These are phyloP conservation scores for Temnothorax ravouxi DNA, from an alignment of 2,888 invertebrate genomes.

Conservation along the genomic window DNA sequence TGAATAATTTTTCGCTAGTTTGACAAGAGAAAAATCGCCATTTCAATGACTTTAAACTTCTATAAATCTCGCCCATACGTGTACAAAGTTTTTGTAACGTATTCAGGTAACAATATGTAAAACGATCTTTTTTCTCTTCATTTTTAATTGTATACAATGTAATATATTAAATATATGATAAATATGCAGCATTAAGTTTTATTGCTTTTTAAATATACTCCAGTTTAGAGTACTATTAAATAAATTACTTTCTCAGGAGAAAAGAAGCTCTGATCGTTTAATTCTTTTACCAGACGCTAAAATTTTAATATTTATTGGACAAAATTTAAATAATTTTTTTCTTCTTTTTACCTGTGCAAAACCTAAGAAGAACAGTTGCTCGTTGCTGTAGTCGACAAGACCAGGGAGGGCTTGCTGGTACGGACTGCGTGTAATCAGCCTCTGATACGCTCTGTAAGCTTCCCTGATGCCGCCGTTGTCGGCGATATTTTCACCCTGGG, in stretches of 20 bases:
- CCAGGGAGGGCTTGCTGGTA: slow-evolving; percentile 89
- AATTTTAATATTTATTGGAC: slow-evolving; percentile 1
- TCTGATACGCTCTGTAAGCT: slow-evolving; percentile 90
- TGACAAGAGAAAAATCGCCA: not conserved
- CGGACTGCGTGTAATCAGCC: slow-evolving; percentile 76
- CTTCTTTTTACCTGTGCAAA: slow-evolving; percentile 90
- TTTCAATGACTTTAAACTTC: not conserved
- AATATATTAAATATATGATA: not conserved
- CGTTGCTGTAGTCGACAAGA: slow-evolving; percentile 89
- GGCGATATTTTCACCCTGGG: slow-evolving; percentile 96
- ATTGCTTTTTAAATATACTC: not conserved
- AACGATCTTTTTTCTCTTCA: not conserved
- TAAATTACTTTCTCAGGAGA: not conserved
- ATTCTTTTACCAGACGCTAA: not conserved
- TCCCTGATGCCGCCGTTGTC: slow-evolving; percentile 96
- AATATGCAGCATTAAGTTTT: not conserved
- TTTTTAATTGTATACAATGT: not conserved
- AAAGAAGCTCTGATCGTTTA: not conserved
- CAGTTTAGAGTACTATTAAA: not conserved
- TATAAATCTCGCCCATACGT: not conserved
- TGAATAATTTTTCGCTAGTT: slow-evolving; percentile 18
- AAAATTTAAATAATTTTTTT: slow-evolving; percentile 10
- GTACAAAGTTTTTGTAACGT: not conserved
- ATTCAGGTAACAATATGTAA: not conserved
- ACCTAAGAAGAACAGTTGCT: slow-evolving; percentile 93